phyloP scores from a whole-genome alignment of 92 coral and sea anemone genomes.

The Chrysogorgia sp. region DNA sequence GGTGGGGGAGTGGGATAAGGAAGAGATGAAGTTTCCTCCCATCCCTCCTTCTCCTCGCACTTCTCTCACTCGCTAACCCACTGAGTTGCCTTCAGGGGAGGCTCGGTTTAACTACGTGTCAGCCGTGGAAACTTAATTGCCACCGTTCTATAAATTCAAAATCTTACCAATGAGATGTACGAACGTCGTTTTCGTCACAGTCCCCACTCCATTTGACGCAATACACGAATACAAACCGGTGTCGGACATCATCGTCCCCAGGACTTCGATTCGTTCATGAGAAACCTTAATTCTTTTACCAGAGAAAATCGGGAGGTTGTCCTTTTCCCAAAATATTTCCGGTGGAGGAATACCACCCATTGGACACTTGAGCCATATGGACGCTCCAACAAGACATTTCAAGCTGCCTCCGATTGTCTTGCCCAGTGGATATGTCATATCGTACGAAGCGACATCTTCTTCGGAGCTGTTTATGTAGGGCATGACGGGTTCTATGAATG shows the following conservation, averaged over 20 bases:
- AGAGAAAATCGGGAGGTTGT: conserved; percentile 35
- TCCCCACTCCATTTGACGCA: conserved; percentile 82
- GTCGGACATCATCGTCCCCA: conserved; percentile 57
- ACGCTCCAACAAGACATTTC: conserved; percentile 66
- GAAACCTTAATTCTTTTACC: conserved; percentile 27
- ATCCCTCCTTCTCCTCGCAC: no score
- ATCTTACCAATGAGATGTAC: conserved; percentile 33
- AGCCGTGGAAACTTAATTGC: no score
- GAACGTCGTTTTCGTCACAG: conserved; percentile 30
- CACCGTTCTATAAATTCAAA: no score
- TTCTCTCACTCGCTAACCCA: no score
- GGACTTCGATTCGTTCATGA: conserved; percentile 6
- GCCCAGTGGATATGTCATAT: conserved; percentile 54
- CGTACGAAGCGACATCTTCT: conserved; percentile 57
- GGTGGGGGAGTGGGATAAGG: no score
- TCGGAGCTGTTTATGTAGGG: conserved; percentile 75
- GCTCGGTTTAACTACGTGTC: no score
- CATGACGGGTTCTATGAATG: conserved; percentile 64
- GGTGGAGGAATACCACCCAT: conserved; percentile 86
- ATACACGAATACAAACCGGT: conserved; percentile 73
- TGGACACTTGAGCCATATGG: conserved; percentile 76
- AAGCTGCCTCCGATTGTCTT: conserved; percentile 72
- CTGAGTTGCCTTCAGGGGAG: no score
- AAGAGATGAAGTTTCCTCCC: no score
- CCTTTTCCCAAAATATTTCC: conserved; percentile 72